Conservation (phyloP, 2,888 invertebrate species). For the Machimus rusticus region DNA sequence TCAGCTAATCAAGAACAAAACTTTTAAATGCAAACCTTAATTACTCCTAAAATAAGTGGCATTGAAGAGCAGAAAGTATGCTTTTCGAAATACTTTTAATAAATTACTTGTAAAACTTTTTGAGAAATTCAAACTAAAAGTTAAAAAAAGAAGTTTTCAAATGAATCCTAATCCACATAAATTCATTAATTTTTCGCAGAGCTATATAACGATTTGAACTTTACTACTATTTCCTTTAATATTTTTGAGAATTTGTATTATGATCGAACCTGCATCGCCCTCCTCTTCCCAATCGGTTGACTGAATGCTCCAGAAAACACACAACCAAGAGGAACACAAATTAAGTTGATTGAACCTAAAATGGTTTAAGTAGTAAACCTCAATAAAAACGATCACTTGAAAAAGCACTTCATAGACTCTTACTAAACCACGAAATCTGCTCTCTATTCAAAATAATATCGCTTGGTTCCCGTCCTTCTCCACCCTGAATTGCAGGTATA, state of each 20-base stretch:
- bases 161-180: too few relatives aligned
- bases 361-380: slow-evolving; percentile 37
- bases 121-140: too few relatives aligned
- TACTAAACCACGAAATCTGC: slow-evolving; percentile 80
- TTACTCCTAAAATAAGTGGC: too few relatives aligned
- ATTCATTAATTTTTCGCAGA: too few relatives aligned
- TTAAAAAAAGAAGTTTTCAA: too few relatives aligned
- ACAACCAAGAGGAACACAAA: slow-evolving; percentile 82
- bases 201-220: too few relatives aligned
- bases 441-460: slow-evolving; percentile 68
- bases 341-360: slow-evolving; percentile 80
- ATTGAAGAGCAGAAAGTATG: too few relatives aligned
- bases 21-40: too few relatives aligned
- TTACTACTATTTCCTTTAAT: too few relatives aligned
- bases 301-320: slow-evolving; percentile 76
- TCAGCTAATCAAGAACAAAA: too few relatives aligned
- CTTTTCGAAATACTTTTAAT: too few relatives aligned
- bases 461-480: slow-evolving; percentile 59
- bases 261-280: slow-evolving; percentile 72
- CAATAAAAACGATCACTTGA: neutral
- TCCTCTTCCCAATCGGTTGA: slow-evolving; percentile 74
- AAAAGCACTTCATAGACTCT: slow-evolving; percentile 50
- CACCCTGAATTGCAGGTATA: slow-evolving; percentile 74
- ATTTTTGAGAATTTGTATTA: neutral
- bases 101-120: too few relatives aligned